Evolutionary conservation across 2,113 vertebrate genomes (phyloP), one percentile per base, ranked within the genome.

Genomic region (Aramus guarauna): DNA sequence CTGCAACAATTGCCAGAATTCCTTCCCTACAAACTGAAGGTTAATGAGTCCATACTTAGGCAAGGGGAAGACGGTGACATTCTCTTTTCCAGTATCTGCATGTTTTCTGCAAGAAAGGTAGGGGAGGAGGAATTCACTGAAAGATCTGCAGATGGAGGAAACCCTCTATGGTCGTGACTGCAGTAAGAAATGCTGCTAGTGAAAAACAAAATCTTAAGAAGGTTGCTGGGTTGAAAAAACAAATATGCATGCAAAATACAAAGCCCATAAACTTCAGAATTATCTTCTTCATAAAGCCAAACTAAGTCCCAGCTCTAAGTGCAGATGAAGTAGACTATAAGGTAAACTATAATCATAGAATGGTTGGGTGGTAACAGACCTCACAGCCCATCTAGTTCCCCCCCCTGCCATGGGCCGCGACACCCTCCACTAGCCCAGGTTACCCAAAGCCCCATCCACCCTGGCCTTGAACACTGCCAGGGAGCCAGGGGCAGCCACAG

Each of bases 1-100:
- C 84, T 87, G 86, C 92, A 92, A 29, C 60, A 77, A 87, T 52
- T 69, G 64, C 82, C 95, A 94, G 78, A 82, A 37, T 23, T 85
- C 74, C 47, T 73, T 60, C 18, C 43, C 45, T 45, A 67, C 78
- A 73, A 94, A n/a, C 58, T 59, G 74, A 78, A 90, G 68, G 67
- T 64, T 74, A 93, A 53, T 2, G 20, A 55, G 48, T 45, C 53
- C 39, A 36, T 10, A 69, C 8, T 18, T 30, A n/a, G 39, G 74
- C 74, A 85, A 77, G 60, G 22, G 59, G 48, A 74, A 71, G 66
- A 39, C 84, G 55, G 32, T 27, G 63, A 43, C 47, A n/a, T 66
- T 71, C 37, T 34, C 20, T 47, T 30, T 59, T 64, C 56, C 64
- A 75, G 34, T 7, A 39, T 11, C 73, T 75, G 32, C 34, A 30